These are phyloP conservation scores for Microcebus lehilahytsara DNA, from an alignment of 2,113 vertebrate species.

Conservation along the genomic window DNA sequence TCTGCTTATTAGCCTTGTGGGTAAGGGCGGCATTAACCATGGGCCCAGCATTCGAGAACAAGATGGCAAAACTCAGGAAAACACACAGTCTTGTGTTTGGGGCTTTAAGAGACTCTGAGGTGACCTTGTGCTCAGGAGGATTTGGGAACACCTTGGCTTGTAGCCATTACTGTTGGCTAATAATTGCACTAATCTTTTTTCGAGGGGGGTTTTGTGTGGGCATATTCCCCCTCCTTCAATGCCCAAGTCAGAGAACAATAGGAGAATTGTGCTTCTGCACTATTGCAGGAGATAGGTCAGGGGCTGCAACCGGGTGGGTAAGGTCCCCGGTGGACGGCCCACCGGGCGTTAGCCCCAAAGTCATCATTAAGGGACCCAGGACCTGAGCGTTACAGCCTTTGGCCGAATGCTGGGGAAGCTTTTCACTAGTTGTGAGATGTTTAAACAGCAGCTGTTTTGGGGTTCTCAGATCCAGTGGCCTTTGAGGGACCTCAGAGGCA, in stretches of 20 bases:
- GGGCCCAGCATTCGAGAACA: not conserved
- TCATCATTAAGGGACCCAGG: constrained; percentile 46
- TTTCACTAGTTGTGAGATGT: not conserved
- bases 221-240: not conserved
- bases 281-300: constrained; percentile 32
- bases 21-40: not conserved
- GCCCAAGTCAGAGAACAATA: constrained; percentile 55
- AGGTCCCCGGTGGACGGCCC: not conserved
- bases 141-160: constrained; percentile 52
- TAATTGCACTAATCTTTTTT: constrained; percentile 66
- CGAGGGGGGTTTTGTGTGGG: constrained; percentile 34
- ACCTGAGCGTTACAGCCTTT: not conserved
- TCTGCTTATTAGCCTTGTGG: constrained; percentile 47
- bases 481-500: not conserved
- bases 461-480: not conserved
- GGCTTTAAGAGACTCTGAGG: not conserved
- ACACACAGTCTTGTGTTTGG: constrained; percentile 47
- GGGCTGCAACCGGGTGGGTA: not conserved
- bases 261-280: constrained; percentile 56
- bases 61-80: not conserved
- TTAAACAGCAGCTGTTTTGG: not conserved
- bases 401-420: constrained; percentile 30
- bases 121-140: constrained; percentile 1
- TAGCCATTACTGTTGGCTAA: constrained; percentile 67
- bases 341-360: constrained; percentile 18